Evolutionary conservation across 2,113 vertebrate species (phyloP).

Genomic region (Oreocharis arfaki): DNA sequence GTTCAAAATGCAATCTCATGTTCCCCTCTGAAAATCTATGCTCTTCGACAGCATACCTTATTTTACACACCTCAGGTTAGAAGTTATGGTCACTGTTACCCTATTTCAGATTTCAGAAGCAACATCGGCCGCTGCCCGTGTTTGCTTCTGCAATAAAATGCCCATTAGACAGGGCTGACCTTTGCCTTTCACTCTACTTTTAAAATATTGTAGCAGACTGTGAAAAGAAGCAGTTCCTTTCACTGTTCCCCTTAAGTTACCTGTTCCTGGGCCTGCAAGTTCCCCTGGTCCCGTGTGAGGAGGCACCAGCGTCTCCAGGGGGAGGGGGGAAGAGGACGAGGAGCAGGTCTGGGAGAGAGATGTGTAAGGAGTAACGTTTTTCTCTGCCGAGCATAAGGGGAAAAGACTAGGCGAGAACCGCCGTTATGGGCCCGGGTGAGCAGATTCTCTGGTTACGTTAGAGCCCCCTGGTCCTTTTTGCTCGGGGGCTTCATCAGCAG

Average conservation of each 20-base stretch:
- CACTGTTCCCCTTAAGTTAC: background rate
- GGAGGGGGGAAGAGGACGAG: background rate
- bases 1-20: background rate
- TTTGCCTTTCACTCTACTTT: background rate
- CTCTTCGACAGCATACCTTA: background rate
- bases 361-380: background rate
- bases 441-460: background rate
- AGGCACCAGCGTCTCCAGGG: accelerated
- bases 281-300: background rate
- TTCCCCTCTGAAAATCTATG: background rate
- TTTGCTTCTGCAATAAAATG: background rate
- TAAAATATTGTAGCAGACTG: background rate
- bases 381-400: background rate
- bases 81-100: background rate
- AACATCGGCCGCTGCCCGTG: background rate
- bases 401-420: background rate
- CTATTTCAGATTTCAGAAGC: background rate
- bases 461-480: background rate
- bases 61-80: background rate
- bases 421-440: background rate
- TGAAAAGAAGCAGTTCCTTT: background rate
- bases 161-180: background rate
- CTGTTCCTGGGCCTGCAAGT: background rate
- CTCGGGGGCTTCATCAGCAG: background rate
- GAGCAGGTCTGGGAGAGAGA: background rate